Conservation (phyloP, 2,113 vertebrate genomes). For the Chrysemys picta region DNA sequence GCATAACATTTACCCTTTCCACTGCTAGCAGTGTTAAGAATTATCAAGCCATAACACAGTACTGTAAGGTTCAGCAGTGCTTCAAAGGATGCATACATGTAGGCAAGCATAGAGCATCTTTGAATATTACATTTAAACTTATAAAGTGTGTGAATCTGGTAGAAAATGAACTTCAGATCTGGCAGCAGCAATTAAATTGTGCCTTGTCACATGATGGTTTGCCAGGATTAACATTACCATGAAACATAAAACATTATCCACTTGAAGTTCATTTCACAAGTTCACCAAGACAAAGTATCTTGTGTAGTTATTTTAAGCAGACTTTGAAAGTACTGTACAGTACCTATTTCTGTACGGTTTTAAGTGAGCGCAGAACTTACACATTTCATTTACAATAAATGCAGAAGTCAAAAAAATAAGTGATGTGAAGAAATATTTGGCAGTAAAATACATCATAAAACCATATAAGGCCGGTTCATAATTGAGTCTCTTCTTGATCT, state of each 20-base stretch:
- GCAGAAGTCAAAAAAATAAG: slow-evolving; percentile 73
- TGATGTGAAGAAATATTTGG: slow-evolving; percentile 76
- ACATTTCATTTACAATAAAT: slow-evolving; percentile 79
- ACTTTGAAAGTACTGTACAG: slow-evolving; percentile 47
- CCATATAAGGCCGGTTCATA: slow-evolving; percentile 77
- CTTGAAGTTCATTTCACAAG: slow-evolving; percentile 42
- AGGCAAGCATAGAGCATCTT: slow-evolving; percentile 21
- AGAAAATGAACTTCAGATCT: slow-evolving; percentile 28
- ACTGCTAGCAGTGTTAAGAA: slow-evolving; percentile 71
- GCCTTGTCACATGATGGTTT: slow-evolving; percentile 77
- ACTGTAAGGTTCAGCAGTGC: slow-evolving; percentile 70
- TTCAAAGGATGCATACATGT: slow-evolving; percentile 29
- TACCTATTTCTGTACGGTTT: slow-evolving; percentile 71
- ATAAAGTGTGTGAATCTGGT: slow-evolving; percentile 15
- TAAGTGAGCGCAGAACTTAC: slow-evolving; percentile 71
- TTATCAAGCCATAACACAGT: slow-evolving; percentile 83
- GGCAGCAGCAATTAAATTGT: slow-evolving; percentile 71
- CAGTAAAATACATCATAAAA: slow-evolving; percentile 73
- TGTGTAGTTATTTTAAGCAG: slow-evolving; percentile 28
- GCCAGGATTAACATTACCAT: slow-evolving; percentile 51
- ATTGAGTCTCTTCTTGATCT: slow-evolving; percentile 84
- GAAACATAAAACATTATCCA: slow-evolving; percentile 5
- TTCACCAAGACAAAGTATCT: slow-evolving; percentile 38
- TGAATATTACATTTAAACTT: background rate
- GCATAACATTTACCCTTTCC: slow-evolving; percentile 60